These are phyloP conservation scores for Margarornis squamiger DNA, from an alignment of 2,797 vertebrate species.

Conservation along the genomic window DNA sequence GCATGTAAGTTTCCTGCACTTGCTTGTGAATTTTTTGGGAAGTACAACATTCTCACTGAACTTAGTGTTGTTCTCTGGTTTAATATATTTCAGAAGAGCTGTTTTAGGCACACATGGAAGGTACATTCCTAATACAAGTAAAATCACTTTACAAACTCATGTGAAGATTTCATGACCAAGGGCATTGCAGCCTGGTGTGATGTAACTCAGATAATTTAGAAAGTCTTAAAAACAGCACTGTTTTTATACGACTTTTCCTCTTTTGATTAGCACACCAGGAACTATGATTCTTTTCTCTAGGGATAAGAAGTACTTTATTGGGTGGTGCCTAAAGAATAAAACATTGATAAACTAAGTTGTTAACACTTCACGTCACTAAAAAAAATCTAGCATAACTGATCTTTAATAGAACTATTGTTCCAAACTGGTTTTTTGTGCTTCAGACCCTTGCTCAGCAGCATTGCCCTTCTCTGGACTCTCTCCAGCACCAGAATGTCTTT, in stretches of 20 bases:
- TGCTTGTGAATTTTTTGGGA: background rate
- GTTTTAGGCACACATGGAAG: background rate
- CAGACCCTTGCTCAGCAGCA: background rate
- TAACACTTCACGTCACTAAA: background rate
- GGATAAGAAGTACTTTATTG: background rate
- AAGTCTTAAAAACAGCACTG: background rate
- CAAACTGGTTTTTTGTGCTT: background rate
- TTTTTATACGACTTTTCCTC: background rate
- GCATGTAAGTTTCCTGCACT: background rate
- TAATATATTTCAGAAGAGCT: background rate
- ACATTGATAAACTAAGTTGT: background rate
- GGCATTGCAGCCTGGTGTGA: background rate
- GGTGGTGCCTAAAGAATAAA: background rate
- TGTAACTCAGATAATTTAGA: background rate
- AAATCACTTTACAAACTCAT: background rate
- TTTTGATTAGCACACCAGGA: background rate
- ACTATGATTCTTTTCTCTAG: background rate
- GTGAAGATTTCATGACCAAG: background rate
- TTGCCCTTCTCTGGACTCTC: fast-evolving
- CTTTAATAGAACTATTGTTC: background rate
- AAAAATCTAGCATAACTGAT: background rate
- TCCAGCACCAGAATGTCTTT: background rate
- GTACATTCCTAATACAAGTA: background rate
- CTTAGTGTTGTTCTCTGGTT: background rate
- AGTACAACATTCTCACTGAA: background rate